Conservation (phyloP, 30 jellyfish, hydroid and myxozoan genomes). For the Mastigias papua region DNA sequence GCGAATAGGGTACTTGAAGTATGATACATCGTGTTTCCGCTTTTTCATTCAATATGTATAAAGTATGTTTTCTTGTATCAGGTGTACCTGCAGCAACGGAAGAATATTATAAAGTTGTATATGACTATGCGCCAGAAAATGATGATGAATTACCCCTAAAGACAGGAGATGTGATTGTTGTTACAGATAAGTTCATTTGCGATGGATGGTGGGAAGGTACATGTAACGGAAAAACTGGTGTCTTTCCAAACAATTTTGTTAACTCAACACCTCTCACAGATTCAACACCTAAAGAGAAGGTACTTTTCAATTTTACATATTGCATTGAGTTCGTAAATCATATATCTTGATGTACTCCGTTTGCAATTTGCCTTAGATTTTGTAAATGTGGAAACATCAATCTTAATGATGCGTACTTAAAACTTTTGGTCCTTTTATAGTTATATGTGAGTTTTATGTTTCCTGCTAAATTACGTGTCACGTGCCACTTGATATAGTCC, state of each 20-base stretch:
- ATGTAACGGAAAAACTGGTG: slow-evolving; percentile 82
- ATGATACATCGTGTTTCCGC: no score
- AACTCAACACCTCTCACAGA: slow-evolving; percentile 58
- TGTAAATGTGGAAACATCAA: no score
- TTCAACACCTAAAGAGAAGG: slow-evolving; percentile 30
- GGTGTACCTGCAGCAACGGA: slow-evolving; percentile 5
- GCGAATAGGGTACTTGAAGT: no score
- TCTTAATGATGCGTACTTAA: no score
- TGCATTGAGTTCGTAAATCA: no score
- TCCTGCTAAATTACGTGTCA: no score
- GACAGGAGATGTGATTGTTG: slow-evolving; percentile 79
- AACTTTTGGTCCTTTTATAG: no score
- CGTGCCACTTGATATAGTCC: no score
- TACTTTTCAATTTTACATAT: no score
- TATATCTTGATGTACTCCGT: background rate
- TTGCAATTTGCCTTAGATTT: background rate
- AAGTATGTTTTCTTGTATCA: background rate
- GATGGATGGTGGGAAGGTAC: slow-evolving; percentile 99
- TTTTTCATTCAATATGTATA: background rate
- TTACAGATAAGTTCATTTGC: slow-evolving; percentile 73
- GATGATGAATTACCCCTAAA: slow-evolving; percentile 83
- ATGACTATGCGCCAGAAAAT: slow-evolving; percentile 83
- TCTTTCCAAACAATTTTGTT: slow-evolving; percentile 93
- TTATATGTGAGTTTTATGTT: no score
- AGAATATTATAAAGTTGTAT: slow-evolving; percentile 64